Percentiles rank a stretch among this genome's conserved stretches.
Evolutionary conservation across 2,888 invertebrate species (phyloP).

Genomic region (Steinernema scapterisci): DNA sequence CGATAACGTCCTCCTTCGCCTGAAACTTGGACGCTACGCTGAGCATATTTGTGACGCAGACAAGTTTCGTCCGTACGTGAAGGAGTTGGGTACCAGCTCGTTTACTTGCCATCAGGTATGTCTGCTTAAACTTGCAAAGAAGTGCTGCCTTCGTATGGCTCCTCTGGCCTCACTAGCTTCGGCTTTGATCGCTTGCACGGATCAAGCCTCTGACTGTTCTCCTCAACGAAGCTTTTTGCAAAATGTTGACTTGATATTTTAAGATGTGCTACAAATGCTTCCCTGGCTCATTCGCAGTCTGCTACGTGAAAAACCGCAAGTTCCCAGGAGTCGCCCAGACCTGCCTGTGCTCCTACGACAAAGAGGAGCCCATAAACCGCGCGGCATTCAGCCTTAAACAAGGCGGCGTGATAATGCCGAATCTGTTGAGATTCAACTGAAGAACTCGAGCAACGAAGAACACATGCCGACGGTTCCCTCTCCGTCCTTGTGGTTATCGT

Average conservation of each 20-base stretch:
- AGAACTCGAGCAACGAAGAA: not conserved
- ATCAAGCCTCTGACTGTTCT: too few relatives aligned
- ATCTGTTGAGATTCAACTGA: constrained; percentile 1
- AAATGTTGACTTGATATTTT: constrained; percentile 17
- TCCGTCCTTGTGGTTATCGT: not conserved
- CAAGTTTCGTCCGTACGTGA: constrained; percentile 9
- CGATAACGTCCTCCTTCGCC: constrained; percentile 9
- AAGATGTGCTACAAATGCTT: constrained; percentile 37
- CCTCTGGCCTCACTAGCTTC: too few relatives aligned
- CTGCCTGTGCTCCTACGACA: constrained; percentile 39
- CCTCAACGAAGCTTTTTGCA: not conserved
- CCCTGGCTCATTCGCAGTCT: constrained; percentile 37
- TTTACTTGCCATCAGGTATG: not conserved
- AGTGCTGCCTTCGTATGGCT: too few relatives aligned
- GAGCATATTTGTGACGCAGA: constrained; percentile 19
- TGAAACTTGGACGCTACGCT: constrained; percentile 27
- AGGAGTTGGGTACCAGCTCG: not conserved
- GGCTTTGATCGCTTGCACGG: too few relatives aligned
- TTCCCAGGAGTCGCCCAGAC: constrained; percentile 39
- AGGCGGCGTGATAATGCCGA: constrained; percentile 28
- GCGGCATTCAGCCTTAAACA: constrained; percentile 38
- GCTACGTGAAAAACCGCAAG: constrained; percentile 35
- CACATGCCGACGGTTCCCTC: not conserved
- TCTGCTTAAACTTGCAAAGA: too few relatives aligned
- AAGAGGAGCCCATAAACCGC: constrained; percentile 35